Evolutionary conservation across 1,140 invertebrate genomes (phyloP).

Genomic region (Drosophila miranda): DNA sequence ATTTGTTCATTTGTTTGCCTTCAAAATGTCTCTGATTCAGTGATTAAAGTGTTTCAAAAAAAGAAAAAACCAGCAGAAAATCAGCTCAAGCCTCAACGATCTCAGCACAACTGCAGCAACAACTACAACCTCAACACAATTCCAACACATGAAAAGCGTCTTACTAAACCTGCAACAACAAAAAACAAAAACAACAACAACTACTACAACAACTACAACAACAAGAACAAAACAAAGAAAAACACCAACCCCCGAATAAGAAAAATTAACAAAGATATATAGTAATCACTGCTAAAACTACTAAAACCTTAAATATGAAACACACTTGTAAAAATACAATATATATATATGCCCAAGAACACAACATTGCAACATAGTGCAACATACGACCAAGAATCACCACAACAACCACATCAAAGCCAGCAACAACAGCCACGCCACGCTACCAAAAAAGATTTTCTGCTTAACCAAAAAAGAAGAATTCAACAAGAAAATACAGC

Average conservation of each 20-base stretch:
- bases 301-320: conserved; percentile 30
- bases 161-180: conserved; percentile 51
- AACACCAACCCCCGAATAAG: conserved; percentile 36
- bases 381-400: conserved; percentile 63
- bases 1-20: conserved; percentile 2
- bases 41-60: conserved; percentile 15
- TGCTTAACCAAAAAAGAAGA: conserved; percentile 7
- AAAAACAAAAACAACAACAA: conserved; percentile 57
- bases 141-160: conserved; percentile 42
- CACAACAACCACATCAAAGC: conserved; percentile 44
- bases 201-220: conserved; percentile 43
- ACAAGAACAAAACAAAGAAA: conserved; percentile 30
- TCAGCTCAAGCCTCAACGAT: conserved; percentile 33
- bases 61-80: conserved; percentile 9
- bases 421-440: conserved; percentile 31
- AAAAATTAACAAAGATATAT: conserved; percentile 2
- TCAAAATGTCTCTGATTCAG: conserved; percentile 20
- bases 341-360: conserved; percentile 10
- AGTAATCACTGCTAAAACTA: conserved; percentile 35
- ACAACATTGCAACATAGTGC: conserved; percentile 52
- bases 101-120: conserved; percentile 36
- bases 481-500: neutral
- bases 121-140: conserved; percentile 38
- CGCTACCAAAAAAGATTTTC: conserved; percentile 20
- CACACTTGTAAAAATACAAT: conserved; percentile 40